Evolutionary conservation across 2,113 vertebrate species (phyloP).

Genomic region (Pachycephala philippinensis): DNA sequence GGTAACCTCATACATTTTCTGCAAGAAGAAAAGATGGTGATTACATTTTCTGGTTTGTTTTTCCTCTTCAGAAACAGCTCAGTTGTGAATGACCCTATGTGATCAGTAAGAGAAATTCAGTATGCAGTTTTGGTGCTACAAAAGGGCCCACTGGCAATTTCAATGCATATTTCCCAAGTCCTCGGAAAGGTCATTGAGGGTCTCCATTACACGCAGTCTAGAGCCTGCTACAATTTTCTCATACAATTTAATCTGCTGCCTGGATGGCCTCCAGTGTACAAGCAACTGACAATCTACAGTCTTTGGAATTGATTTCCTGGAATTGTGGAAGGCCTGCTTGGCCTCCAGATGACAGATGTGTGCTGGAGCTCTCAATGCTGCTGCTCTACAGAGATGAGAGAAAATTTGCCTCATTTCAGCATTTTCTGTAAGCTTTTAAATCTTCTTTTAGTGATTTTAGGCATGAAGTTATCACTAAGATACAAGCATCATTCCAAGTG

Average conservation of each 20-base stretch:
- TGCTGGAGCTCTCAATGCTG: background rate
- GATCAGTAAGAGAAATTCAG: conserved; percentile 18
- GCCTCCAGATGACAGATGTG: conserved; percentile 66
- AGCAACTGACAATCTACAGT: conserved; percentile 57
- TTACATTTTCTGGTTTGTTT: conserved; percentile 20
- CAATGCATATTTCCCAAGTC: conserved; percentile 38
- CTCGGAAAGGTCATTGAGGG: conserved; percentile 51
- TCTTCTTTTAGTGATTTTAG: background rate
- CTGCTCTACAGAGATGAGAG: background rate
- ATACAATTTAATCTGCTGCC: conserved; percentile 70
- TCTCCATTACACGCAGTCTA: conserved; percentile 51
- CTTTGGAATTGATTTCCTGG: conserved; percentile 75
- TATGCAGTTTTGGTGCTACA: conserved; percentile 8
- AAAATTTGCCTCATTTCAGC: conserved; percentile 10
- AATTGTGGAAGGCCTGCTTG: conserved; percentile 43
- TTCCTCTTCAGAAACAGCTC: conserved; percentile 24
- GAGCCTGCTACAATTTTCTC: conserved; percentile 64
- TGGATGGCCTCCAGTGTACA: conserved; percentile 59
- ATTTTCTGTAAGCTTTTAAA: conserved; percentile 41
- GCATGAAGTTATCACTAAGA: background rate
- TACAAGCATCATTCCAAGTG: background rate
- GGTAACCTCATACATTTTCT: background rate
- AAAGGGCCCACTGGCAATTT: conserved; percentile 33
- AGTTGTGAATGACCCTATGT: conserved; percentile 3
- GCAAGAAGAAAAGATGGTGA: background rate